Base-by-base conservation (phyloP, 2,888 invertebrate genomes). In the Hedya salicella region DNA sequence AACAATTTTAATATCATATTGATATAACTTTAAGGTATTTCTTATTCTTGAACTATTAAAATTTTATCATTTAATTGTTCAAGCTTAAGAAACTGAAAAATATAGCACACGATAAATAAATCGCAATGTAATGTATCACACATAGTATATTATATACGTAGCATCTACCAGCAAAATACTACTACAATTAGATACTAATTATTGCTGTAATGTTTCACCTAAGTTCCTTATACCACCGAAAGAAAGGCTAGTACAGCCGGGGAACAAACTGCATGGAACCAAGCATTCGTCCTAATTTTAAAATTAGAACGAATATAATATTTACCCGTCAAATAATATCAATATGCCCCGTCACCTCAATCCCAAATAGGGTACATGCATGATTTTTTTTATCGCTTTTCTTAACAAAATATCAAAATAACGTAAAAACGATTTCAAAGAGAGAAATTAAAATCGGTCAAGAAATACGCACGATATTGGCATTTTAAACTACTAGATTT, bases 1-100 rank as follows among this genome's bases (percentile, higher is more conserved):
- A 89, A 89, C 89, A 86, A 89, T 87, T 88, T 89, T 88, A 90
- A 89, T 89, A 90, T 91, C 90, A 88, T 85, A 79, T 81, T 72
- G 86, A 89, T 88, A 89, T 87, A 89, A 86, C 85, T 80, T 72
- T 81, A 81, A 73, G 73, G 75, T 69, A 78, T 81, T 71, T 71
- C 72, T 71, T 71, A 81, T 77, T 76, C 82, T 78, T 79, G 80
- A 81, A 81, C 78, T 76, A 78, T 72, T 71, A 48, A 40, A 50
- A 46, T 61, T 59, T 62, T 42, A 67, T 54, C 44, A 6, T 21
- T 49, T 46, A 52, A 56, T 52, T 67, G 63, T 63, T 62, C 56
- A 61, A 49, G 39, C 25, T 8, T 44, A 54, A 32, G 39, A 42
- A 44, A 57, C 36, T 4, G 19, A 8, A 60, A 68, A 52, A 59